phyloP scores from a whole-genome alignment of 1,140 invertebrate genomes.

The Riptortus pedestris region DNA sequence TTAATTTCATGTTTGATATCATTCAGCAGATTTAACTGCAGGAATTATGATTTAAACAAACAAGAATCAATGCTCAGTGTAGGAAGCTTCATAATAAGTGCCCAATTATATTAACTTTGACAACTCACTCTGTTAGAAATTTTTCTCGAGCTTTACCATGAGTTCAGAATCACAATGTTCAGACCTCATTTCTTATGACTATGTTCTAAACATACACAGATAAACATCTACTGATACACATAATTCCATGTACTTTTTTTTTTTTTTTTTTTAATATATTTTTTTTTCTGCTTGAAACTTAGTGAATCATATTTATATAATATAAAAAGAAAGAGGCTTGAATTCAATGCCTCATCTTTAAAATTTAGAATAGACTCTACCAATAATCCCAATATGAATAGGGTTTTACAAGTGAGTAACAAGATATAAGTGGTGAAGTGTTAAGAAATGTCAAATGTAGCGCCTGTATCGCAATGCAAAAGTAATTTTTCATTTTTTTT shows the following conservation, averaged over 20 bases:
- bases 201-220: slow-evolving; percentile 10
- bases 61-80: too few relatives aligned
- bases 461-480: slow-evolving; percentile 17
- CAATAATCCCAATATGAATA: slow-evolving; percentile 2
- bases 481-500: neutral
- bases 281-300: neutral
- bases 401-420: neutral
- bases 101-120: neutral
- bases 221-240: neutral
- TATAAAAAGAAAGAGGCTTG: neutral
- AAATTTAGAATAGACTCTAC: slow-evolving; percentile 1
- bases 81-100: too few relatives aligned
- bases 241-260: neutral
- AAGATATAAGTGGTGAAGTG: neutral
- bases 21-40: too few relatives aligned
- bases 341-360: neutral
- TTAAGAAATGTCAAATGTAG: slow-evolving; percentile 11
- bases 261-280: neutral
- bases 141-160: slow-evolving; percentile 16
- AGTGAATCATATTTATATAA: neutral
- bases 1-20: too few relatives aligned
- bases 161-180: slow-evolving; percentile 13
- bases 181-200: slow-evolving; percentile 12
- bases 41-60: too few relatives aligned
- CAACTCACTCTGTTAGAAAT: slow-evolving; percentile 12